phyloP scores from a whole-genome alignment of 1,140 invertebrate species.

The Drosophila mojavensis region DNA sequence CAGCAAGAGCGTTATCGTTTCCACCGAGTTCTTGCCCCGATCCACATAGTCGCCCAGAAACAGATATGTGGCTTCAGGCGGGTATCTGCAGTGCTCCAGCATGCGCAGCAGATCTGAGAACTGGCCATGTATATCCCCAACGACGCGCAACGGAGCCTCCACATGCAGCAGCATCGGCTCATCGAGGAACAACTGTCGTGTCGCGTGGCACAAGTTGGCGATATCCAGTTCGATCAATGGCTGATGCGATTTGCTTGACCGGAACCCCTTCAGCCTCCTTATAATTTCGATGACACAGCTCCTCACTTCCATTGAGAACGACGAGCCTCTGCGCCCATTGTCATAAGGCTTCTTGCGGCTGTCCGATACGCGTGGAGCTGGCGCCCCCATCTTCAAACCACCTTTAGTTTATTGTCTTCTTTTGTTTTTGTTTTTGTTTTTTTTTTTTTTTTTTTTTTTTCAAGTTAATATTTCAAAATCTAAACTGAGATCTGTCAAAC shows the following conservation, averaged over 20 bases:
- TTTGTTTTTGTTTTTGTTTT: too few relatives aligned
- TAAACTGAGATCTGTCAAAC: too few relatives aligned
- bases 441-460: too few relatives aligned
- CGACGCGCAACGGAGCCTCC: slow-evolving; percentile 98
- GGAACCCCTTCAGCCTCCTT: slow-evolving; percentile 18
- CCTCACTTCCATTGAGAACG: too few relatives aligned
- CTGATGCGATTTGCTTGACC: slow-evolving; percentile 8
- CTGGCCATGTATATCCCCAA: slow-evolving; percentile 99
- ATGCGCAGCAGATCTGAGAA: slow-evolving; percentile 98
- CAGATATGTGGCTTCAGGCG: slow-evolving; percentile 98
- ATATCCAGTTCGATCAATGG: slow-evolving; percentile 28
- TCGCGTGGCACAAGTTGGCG: slow-evolving; percentile 87
- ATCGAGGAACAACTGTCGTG: slow-evolving; percentile 97
- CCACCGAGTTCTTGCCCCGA: slow-evolving; percentile 92
- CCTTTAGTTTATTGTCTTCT: too few relatives aligned
- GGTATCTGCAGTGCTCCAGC: slow-evolving; percentile 99
- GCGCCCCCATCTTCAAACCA: too few relatives aligned
- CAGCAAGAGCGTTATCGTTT: slow-evolving; percentile 94
- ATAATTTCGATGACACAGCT: slow-evolving; percentile 21
- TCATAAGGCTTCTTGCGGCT: too few relatives aligned
- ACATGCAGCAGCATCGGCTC: slow-evolving; percentile 98
- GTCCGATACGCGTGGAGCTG: too few relatives aligned
- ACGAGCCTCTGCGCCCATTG: too few relatives aligned
- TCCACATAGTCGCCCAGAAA: slow-evolving; percentile 97
- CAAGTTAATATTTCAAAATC: too few relatives aligned